Evolutionary conservation across 35 echinoderm and acorn worm genomes (phyloP), one percentile per base, ranked within the genome.

Genomic region (Stichopus chloronotus): DNA sequence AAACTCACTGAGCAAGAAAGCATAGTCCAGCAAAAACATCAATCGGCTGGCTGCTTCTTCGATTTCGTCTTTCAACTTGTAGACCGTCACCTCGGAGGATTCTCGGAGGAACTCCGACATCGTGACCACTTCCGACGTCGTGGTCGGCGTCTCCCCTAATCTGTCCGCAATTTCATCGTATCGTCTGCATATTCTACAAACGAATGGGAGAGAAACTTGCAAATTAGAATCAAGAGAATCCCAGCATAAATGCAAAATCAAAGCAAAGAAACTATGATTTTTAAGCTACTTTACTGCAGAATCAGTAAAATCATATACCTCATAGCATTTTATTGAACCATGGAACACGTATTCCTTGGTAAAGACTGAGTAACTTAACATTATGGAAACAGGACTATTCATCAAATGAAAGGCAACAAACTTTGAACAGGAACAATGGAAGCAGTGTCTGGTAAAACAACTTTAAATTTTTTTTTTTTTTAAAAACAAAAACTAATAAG

Each of bases 141-240:
- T 95, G 19, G 97, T 43, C 9, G 97, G 97, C 24, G 92, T 99
- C 92, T 99, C 97, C 13, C 97, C 95, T 0, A 99, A 91, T 79
- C 80, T 92, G 76, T 99, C 97, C 11, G 97, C 94, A 23, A 99
- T 99, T 55, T 99, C 97, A 86, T 99, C 97, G 83, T 99, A 99
- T 53, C 97, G 88, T 20, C 94, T 89, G 71, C 97, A 99, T 22
- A 99, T 99, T 12, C 97, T 99, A 72, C 12, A 87, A 72, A 4
- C 25, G 17, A 63, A 85, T 58, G 69, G 4, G 3, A 43, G 30
- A 43, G 30, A 22, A 43, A 55, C 9, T 52, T 83, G 57, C 61
- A 86, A 87, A 10, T 81, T 25, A 81, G 30, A 82, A 25, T 52
- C 69, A 72, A 72, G 13, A 4, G 12, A 52, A 19, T 21, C 25